Conservation (phyloP, 2,113 vertebrate species). For the Pelodiscus sinensis region DNA sequence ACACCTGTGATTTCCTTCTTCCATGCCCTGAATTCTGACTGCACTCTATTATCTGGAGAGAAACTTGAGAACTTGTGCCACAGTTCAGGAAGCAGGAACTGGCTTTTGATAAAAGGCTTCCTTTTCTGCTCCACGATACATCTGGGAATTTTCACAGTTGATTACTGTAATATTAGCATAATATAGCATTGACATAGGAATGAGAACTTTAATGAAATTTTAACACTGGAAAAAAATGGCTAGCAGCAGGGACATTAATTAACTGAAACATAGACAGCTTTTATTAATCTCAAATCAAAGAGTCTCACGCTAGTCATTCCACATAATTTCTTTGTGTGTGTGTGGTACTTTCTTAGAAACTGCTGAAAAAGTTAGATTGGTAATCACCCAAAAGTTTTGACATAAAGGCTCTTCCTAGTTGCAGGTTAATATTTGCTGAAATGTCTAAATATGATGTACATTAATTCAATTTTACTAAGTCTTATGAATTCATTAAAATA, state of each 20-base stretch:
- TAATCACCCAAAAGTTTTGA: background rate
- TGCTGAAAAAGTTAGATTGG: constrained; percentile 30
- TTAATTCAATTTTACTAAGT: background rate
- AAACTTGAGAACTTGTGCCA: constrained; percentile 73
- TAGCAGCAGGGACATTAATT: constrained; percentile 57
- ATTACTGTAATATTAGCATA: constrained; percentile 75
- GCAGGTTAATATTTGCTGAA: background rate
- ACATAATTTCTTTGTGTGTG: background rate
- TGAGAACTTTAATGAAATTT: constrained; percentile 67
- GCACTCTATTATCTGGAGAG: constrained; percentile 45
- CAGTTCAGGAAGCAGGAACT: constrained; percentile 80
- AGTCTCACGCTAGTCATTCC: constrained; percentile 44
- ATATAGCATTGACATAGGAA: constrained; percentile 67
- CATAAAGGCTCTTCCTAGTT: background rate
- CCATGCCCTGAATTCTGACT: constrained; percentile 47
- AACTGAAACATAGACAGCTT: constrained; percentile 59
- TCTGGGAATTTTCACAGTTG: constrained; percentile 75
- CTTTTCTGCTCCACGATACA: constrained; percentile 71
- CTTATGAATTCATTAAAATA: background rate
- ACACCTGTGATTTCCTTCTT: constrained; percentile 46
- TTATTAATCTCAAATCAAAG: constrained; percentile 55
- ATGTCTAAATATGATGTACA: constrained; percentile 11
- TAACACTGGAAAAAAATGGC: constrained; percentile 59
- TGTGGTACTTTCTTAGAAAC: background rate
- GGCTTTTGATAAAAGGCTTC: constrained; percentile 82